Conservation (phyloP, 2,888 invertebrate species). For the Eilema caniola region DNA sequence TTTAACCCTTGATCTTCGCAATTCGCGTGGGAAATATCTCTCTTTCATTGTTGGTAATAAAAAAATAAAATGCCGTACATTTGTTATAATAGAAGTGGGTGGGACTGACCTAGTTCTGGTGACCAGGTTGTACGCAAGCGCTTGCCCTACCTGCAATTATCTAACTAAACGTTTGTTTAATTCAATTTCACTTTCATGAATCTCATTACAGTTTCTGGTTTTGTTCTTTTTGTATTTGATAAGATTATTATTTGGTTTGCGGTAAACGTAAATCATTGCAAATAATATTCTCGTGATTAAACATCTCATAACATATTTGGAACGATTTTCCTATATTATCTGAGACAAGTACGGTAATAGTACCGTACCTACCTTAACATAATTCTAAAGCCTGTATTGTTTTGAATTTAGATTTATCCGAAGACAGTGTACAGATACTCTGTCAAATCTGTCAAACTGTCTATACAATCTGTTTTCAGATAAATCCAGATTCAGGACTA, state of each 20-base stretch:
- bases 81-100: slow-evolving; percentile 41
- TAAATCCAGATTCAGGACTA: too few relatives aligned
- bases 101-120: slow-evolving; percentile 72
- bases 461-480: too few relatives aligned
- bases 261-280: background rate
- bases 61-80: slow-evolving; percentile 26
- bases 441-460: too few relatives aligned
- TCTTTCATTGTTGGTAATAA: slow-evolving; percentile 31
- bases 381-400: too few relatives aligned
- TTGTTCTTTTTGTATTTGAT: background rate
- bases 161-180: slow-evolving; percentile 44
- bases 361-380: too few relatives aligned
- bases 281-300: background rate
- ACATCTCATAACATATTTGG: background rate
- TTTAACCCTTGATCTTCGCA: slow-evolving; percentile 37
- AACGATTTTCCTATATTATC: too few relatives aligned
- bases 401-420: too few relatives aligned
- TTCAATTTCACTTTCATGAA: slow-evolving; percentile 28
- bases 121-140: slow-evolving; percentile 74
- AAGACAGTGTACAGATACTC: too few relatives aligned
- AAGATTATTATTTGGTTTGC: background rate
- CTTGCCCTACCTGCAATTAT: slow-evolving; percentile 60
- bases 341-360: too few relatives aligned
- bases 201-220: background rate
- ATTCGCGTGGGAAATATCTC: slow-evolving; percentile 45